Evolutionary conservation across 2,113 vertebrate species (phyloP), one percentile per base, ranked within the genome.

Genomic region (Hyperopisus bebe): DNA sequence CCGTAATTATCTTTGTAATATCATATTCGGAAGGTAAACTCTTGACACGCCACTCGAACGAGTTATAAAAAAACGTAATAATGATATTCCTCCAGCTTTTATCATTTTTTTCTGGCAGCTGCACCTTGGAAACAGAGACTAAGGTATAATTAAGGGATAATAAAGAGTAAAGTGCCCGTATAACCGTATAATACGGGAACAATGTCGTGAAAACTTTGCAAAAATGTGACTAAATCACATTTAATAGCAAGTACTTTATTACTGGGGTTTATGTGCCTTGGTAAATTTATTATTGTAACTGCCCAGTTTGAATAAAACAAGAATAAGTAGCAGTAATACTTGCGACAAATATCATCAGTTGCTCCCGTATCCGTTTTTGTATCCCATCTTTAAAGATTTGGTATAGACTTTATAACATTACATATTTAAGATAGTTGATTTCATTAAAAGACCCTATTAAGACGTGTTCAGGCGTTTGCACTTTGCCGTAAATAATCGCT

Each of bases 131-230:
- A 85, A 85, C 48, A 88, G 53, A 88, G 10, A 8, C 74, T 80
- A 42, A 42, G 82, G 44, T 84, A 84, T 84, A 84, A 84, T 84
- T 84, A 84, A n/a, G 21, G 82, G 39, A 84, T 84, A 84, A 47
- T 46, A 42, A 44, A 84, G 17, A 24, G 24, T 42, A 84, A 46
- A 84, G 44, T 84, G 42, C 39, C 21, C 13, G 8, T 47, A 84
- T 47, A 84, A n/a, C 82, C 31, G 35, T 80, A 80, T 80, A 80
- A 84, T 84, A 47, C 21, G 42, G 6, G 42, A 44, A 46, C 82
- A 46, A 42, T 47, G n/a, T 84, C 44, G 44, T 10, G 80, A 47
- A 84, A 84, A 46, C 39, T 2, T 84, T 47, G 24, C 80, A 84
- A 84, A 84, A 84, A 84, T 46, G 82, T 47, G 42, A 84, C 82